These are phyloP conservation scores for Marmota flaviventris DNA, from an alignment of 2,113 vertebrate species.

Conservation along the genomic window DNA sequence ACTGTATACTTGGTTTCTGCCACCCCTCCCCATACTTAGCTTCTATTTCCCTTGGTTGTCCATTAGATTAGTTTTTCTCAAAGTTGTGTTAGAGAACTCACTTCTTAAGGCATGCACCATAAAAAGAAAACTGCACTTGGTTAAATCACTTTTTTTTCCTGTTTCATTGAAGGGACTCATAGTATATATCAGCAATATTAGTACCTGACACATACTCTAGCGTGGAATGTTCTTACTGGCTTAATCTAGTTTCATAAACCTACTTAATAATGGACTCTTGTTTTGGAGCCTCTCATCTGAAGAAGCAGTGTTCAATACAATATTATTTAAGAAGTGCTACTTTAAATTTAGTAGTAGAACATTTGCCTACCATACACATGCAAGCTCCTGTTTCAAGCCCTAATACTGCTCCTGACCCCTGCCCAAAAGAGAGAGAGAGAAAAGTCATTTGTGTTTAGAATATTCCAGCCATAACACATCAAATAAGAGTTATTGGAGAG, in stretches of 20 bases:
- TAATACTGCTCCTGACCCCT: too few relatives aligned
- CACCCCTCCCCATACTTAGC: not conserved
- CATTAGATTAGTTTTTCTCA: conserved; percentile 18
- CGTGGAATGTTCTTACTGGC: not conserved
- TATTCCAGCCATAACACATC: not conserved
- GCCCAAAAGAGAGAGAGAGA: not conserved
- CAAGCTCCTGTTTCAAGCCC: not conserved
- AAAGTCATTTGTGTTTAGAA: not conserved
- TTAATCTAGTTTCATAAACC: not conserved
- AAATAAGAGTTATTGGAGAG: not conserved
- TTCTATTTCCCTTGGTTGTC: not conserved
- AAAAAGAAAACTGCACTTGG: not conserved
- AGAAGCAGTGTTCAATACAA: conserved; percentile 17
- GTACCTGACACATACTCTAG: not conserved
- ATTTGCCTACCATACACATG: not conserved
- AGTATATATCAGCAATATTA: not conserved
- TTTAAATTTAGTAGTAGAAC: not conserved
- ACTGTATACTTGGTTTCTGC: not conserved
- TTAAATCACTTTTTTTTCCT: not conserved
- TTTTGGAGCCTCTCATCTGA: not conserved
- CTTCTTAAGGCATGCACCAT: not conserved
- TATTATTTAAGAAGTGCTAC: conserved; percentile 37
- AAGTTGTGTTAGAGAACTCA: not conserved
- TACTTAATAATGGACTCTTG: not conserved
- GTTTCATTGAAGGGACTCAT: not conserved